phyloP scores from a whole-genome alignment of 2,113 vertebrate species.

The Typhlomys cinereus region DNA sequence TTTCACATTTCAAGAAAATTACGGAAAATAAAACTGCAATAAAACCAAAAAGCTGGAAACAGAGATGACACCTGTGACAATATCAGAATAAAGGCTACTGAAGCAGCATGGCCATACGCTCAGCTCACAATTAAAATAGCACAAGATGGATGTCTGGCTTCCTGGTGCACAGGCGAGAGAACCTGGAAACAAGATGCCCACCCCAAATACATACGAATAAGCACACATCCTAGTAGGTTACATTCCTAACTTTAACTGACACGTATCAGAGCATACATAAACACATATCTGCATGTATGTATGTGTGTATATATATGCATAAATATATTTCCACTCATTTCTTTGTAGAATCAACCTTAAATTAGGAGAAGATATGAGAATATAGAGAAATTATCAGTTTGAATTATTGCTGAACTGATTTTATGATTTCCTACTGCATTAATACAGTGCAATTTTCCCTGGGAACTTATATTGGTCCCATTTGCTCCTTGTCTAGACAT shows the following conservation, averaged over 20 bases:
- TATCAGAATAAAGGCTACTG: conserved; percentile 79
- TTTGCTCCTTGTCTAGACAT: not conserved
- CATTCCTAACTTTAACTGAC: conserved; percentile 15
- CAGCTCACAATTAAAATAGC: conserved; percentile 78
- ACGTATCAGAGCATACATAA: not conserved
- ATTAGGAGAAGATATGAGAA: not conserved
- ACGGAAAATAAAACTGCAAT: conserved; percentile 85
- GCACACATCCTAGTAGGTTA: not conserved
- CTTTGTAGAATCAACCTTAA: not conserved
- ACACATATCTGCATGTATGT: not conserved
- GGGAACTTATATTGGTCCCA: not conserved
- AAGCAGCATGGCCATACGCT: conserved; percentile 72
- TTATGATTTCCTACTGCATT: conserved; percentile 15
- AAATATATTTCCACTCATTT: too few relatives aligned
- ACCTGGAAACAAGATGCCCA: not conserved
- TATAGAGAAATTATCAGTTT: not conserved
- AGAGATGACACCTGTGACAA: conserved; percentile 82
- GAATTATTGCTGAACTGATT: conserved; percentile 3
- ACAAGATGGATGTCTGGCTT: conserved; percentile 75
- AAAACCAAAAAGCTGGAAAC: conserved; percentile 86
- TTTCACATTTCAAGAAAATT: conserved; percentile 82
- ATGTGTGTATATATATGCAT: not conserved
- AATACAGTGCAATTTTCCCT: not conserved
- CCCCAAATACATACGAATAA: not conserved
- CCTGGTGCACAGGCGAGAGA: not conserved